Evolutionary conservation across 2,888 invertebrate genomes (phyloP), one percentile per base, ranked within the genome.

Genomic region (Lasioglossum villosulum): DNA sequence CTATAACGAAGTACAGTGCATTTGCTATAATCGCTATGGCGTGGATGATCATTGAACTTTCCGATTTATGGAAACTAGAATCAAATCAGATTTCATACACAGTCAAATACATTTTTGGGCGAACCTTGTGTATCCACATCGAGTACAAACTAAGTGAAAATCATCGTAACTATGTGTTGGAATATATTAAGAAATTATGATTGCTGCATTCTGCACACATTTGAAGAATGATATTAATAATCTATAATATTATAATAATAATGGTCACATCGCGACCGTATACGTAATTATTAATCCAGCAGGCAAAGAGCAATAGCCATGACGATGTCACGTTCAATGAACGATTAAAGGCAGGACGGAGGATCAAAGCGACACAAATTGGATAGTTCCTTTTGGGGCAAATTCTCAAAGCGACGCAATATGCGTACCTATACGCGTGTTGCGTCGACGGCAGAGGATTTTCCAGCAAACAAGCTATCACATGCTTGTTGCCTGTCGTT

Each of bases 331-430:
- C 52, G 74, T 83, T 82, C 87, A 84, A 84, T 80, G 73, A 70
- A 66, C 68, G 80, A 85, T 85, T 85, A 80, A 84, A 82, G 82
- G 66, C 66, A 78, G 78, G 74, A 83, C 48, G 63, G 56, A 27
- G 39, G 83, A 86, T 89, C 91, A 89, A 91, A 90, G 86, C 78
- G 75, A 70, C 78, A 72, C 78, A 78, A 89, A 90, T 90, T 88
- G 86, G 84, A 66, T 73, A 71, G 74, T 73, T 89, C 82, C 86
- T 88, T 91, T 85, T 76, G 82, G 70, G 8, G 45, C 6, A 19
- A 42, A 78, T 48, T 59, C 78, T 86, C 86, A 86, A 85, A 86
- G 82, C 75, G 23, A 4, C 16, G 19, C 52, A 52, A 42, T 42
- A 4, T 42, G 14, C 42, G 42, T 14, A 42, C 42, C 16, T 6